These are phyloP conservation scores for Sphecodes monilicornis DNA, from an alignment of 2,888 invertebrate species.

Conservation along the genomic window DNA sequence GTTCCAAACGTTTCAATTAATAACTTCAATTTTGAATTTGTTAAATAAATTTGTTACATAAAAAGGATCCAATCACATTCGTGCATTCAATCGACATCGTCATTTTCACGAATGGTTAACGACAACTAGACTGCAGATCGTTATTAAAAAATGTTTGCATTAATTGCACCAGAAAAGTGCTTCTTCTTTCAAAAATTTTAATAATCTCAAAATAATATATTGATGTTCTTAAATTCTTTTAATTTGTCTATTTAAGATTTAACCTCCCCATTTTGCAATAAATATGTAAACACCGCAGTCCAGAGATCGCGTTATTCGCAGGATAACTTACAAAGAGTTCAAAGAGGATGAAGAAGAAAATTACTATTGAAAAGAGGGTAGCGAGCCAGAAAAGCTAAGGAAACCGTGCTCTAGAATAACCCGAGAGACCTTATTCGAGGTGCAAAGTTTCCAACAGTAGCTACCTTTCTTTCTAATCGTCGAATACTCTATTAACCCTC, in stretches of 20 bases:
- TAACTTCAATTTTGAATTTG: too few species aligned
- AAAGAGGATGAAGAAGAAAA: background rate
- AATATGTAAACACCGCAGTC: background rate
- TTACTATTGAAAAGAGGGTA: background rate
- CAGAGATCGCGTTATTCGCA: background rate
- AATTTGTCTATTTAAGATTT: background rate
- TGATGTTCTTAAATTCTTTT: background rate
- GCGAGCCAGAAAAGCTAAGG: background rate
- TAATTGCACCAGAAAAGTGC: too few species aligned
- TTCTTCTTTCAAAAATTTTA: background rate
- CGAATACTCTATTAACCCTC: background rate
- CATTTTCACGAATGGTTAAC: too few species aligned
- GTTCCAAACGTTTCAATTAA: too few species aligned
- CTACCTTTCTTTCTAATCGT: background rate
- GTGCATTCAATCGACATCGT: too few species aligned
- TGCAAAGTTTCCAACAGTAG: background rate
- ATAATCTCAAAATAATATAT: background rate
- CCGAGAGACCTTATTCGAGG: background rate
- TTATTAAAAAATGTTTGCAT: too few species aligned
- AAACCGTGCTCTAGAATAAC: background rate
- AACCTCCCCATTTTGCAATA: background rate
- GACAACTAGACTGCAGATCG: background rate
- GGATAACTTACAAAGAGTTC: background rate
- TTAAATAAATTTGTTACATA: too few species aligned
- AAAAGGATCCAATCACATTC: too few species aligned